Percentiles rank a stretch among this genome's conserved stretches.
Conservation (phyloP, 2,797 vertebrate genomes). For the Spinibarbus caldwelli region DNA sequence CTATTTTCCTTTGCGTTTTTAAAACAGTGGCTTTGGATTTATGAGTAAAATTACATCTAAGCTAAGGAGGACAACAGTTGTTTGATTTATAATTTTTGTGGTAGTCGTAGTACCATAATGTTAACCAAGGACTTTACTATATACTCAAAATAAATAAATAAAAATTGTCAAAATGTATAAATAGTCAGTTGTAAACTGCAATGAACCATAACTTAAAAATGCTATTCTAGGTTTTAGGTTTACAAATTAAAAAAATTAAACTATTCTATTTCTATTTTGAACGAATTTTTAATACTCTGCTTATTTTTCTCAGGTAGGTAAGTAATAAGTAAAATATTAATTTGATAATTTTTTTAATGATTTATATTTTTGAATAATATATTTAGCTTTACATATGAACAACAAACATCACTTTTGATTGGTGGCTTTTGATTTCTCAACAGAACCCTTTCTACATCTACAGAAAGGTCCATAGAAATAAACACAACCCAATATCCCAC, state of each 20-base stretch:
- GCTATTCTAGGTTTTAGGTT: too few species aligned
- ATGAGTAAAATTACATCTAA: not conserved
- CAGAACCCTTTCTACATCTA: not conserved
- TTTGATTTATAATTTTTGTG: not conserved
- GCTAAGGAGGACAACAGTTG: not conserved
- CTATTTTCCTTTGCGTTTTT: not conserved
- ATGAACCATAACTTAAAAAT: too few species aligned
- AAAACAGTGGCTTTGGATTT: not conserved
- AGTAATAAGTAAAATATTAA: not conserved
- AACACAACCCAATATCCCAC: constrained; percentile 7
- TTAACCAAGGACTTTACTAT: not conserved
- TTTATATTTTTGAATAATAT: not conserved
- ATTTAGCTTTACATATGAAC: not conserved
- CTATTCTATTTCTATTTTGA: not conserved
- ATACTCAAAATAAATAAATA: too few species aligned
- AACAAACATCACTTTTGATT: not conserved
- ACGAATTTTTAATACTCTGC: not conserved
- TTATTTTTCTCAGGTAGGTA: not conserved
- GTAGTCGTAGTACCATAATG: not conserved
- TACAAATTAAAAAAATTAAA: too few species aligned
- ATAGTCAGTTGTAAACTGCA: too few species aligned
- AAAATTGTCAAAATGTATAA: too few species aligned
- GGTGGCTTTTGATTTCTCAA: not conserved
- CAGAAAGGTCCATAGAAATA: not conserved
- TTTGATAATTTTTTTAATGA: not conserved